phyloP scores from a whole-genome alignment of 2,888 invertebrate genomes.

The Digitonthophagus gazella region DNA sequence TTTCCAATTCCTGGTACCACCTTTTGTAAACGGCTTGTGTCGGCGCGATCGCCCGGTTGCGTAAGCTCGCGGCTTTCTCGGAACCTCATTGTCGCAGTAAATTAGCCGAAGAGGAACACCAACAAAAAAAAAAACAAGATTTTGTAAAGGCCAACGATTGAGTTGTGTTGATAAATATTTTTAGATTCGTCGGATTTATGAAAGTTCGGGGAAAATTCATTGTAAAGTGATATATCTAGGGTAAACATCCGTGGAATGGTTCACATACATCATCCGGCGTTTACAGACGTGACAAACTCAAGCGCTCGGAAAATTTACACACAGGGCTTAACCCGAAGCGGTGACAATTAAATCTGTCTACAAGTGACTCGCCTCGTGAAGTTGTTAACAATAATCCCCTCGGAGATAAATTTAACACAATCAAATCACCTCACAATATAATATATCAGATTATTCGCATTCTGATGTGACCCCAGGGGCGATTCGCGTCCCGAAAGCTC shows the following conservation, averaged over 20 bases:
- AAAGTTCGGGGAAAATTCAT: too few relatives aligned
- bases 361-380: too few relatives aligned
- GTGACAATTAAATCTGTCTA: conserved; percentile 16
- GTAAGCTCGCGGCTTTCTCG: neutral
- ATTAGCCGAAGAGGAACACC: neutral
- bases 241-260: neutral
- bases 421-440: neutral
- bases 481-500: conserved; percentile 6
- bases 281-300: neutral
- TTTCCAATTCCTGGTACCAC: neutral
- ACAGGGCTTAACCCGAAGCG: neutral
- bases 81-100: neutral
- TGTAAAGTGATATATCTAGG: neutral
- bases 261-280: neutral
- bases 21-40: neutral
- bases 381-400: neutral
- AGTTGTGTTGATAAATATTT: too few relatives aligned
- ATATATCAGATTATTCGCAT: neutral
- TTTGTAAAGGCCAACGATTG: too few relatives aligned
- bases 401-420: too few relatives aligned
- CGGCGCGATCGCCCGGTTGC: neutral
- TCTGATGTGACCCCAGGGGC: neutral
- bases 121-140: neutral
- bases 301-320: neutral
- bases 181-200: too few relatives aligned